Conservation (phyloP, 2,797 vertebrate genomes). For the Darevskia nairensis region DNA sequence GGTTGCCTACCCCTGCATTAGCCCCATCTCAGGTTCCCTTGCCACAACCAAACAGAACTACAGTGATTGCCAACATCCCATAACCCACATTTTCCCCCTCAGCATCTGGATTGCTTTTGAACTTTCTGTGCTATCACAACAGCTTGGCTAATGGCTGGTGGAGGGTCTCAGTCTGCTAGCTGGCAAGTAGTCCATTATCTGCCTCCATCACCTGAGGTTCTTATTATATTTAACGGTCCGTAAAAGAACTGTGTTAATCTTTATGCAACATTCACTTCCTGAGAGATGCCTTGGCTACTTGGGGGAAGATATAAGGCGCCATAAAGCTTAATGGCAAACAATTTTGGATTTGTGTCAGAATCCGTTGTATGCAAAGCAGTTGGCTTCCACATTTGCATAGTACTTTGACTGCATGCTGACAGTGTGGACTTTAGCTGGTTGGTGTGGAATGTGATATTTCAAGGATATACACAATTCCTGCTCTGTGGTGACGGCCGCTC, state of each 20-base stretch:
- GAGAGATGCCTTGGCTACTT: neutral
- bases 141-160: neutral
- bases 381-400: neutral
- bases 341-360: neutral
- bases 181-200: neutral
- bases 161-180: neutral
- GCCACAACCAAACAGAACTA: neutral
- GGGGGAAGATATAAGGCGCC: neutral
- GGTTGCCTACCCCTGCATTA: too few species aligned
- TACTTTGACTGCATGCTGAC: neutral
- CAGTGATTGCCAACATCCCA: neutral
- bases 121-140: neutral
- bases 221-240: neutral
- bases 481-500: neutral
- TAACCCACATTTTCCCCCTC: neutral
- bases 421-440: neutral
- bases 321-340: neutral
- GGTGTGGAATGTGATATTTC: neutral
- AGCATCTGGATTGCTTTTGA: neutral
- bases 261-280: neutral
- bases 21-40: neutral
- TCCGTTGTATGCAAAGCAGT: neutral
- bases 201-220: neutral
- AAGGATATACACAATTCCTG: fast-evolving
- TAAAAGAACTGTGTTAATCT: neutral